Evolutionary conservation across 2,888 invertebrate species (phyloP).

Genomic region (Stenolophus ochropezus): DNA sequence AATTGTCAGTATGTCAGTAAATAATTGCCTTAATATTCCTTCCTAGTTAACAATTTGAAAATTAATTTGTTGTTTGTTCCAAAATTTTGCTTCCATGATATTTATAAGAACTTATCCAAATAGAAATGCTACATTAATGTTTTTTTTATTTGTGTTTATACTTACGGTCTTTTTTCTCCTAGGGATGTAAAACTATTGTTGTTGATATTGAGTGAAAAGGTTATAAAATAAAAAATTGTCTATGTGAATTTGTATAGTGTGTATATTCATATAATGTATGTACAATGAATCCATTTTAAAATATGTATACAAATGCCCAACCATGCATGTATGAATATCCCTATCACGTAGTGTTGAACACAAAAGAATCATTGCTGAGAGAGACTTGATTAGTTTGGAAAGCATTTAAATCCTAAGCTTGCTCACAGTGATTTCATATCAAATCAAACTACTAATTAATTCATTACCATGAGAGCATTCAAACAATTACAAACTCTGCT

Average conservation of each 20-base stretch:
- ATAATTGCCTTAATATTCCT: no score
- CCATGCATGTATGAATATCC: slow-evolving; percentile 43
- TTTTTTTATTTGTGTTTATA: no score
- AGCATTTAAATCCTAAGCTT: slow-evolving; percentile 43
- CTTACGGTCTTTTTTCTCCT: no score
- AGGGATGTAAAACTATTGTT: background rate
- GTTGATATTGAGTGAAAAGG: background rate
- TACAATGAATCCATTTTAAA: slow-evolving; percentile 56
- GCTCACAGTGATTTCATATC: slow-evolving; percentile 28
- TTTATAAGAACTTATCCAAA: no score
- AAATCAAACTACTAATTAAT: slow-evolving; percentile 8
- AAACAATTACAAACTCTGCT: background rate
- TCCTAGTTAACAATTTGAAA: no score
- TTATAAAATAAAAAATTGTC: slow-evolving; percentile 12
- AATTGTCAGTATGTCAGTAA: no score
- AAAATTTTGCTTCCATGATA: no score
- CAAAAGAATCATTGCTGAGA: slow-evolving; percentile 35
- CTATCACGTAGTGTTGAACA: slow-evolving; percentile 45
- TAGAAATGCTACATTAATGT: no score
- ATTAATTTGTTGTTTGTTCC: no score
- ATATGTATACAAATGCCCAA: slow-evolving; percentile 55
- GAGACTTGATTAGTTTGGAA: slow-evolving; percentile 18
- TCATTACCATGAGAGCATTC: background rate
- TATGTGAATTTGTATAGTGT: slow-evolving; percentile 51
- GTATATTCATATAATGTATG: slow-evolving; percentile 56